phyloP scores from a whole-genome alignment of 1,140 invertebrate species.

The Zelostemma sp. region DNA sequence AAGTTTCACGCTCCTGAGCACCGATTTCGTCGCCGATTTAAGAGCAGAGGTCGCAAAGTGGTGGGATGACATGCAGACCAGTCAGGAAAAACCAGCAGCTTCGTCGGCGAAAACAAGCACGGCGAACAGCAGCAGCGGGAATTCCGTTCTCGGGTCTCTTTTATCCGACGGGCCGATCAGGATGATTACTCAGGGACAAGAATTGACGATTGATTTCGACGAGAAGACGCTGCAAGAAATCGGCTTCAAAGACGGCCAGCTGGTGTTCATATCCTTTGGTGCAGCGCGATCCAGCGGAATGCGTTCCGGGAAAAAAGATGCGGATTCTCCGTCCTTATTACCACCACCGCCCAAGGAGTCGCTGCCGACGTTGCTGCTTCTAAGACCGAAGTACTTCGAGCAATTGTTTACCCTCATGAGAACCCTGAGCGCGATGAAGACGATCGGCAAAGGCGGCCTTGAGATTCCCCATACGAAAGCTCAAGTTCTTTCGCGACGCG shows the following conservation, averaged over 20 bases:
- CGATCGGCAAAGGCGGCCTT: constrained; percentile 78
- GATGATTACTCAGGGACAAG: constrained; percentile 94
- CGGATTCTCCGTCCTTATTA: constrained; percentile 82
- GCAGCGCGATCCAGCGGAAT: constrained; percentile 76
- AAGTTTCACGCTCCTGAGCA: constrained; percentile 80
- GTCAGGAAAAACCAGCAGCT: constrained; percentile 41
- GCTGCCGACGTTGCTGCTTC: constrained; percentile 85
- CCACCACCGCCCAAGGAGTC: constrained; percentile 85
- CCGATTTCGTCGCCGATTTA: constrained; percentile 90
- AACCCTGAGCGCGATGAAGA: constrained; percentile 86
- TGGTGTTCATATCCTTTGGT: constrained; percentile 91
- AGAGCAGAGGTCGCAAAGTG: constrained; percentile 94
- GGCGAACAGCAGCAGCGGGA: constrained; percentile 26
- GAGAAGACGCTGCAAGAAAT: constrained; percentile 89
- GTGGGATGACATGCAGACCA: constrained; percentile 78
- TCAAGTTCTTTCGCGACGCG: constrained; percentile 85
- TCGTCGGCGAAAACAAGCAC: constrained; percentile 20
- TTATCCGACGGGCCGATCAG: constrained; percentile 86
- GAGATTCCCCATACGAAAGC: constrained; percentile 90
- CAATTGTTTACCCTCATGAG: constrained; percentile 92
- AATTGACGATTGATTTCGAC: constrained; percentile 92
- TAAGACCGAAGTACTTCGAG: constrained; percentile 90
- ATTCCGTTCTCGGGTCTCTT: constrained; percentile 73
- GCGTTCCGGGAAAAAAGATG: constrained; percentile 75
- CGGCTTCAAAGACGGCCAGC: constrained; percentile 90